These are phyloP conservation scores for Bambusicola thoracicus DNA, from an alignment of 2,113 vertebrate genomes.

Conservation along the genomic window DNA sequence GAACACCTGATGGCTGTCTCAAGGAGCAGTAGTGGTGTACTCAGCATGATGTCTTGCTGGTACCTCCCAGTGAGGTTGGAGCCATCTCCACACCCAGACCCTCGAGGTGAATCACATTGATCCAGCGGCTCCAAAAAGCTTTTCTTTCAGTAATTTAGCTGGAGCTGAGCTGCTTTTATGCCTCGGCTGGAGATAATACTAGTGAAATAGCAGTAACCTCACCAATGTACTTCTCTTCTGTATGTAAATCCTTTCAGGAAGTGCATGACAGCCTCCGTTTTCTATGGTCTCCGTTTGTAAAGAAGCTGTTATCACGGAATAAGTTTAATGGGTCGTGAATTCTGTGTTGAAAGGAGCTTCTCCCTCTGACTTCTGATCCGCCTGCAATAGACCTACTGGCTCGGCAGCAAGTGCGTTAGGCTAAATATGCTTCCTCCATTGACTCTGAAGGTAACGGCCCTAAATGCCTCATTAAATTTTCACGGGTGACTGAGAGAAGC, in stretches of 20 bases:
- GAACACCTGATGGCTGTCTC: not conserved
- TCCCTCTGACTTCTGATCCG: slow-evolving; percentile 71
- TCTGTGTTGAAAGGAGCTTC: slow-evolving; percentile 71
- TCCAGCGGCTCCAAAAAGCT: slow-evolving; percentile 14
- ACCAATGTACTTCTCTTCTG: slow-evolving; percentile 48
- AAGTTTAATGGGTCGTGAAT: slow-evolving; percentile 84
- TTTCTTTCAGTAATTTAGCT: slow-evolving; percentile 17
- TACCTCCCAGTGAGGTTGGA: not conserved
- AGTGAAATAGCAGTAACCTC: slow-evolving; percentile 60
- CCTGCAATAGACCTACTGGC: slow-evolving; percentile 69
- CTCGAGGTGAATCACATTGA: not conserved
- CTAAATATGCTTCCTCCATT: slow-evolving; percentile 81
- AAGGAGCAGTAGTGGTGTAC: not conserved
- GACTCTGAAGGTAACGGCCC: slow-evolving; percentile 78
- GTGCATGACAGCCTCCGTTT: slow-evolving; percentile 59
- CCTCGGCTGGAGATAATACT: slow-evolving; percentile 32
- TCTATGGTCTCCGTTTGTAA: slow-evolving; percentile 65
- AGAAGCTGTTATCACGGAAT: slow-evolving; percentile 79
- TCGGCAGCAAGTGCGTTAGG: slow-evolving; percentile 76
- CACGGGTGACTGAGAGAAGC: slow-evolving; percentile 77
- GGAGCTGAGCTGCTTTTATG: slow-evolving; percentile 10
- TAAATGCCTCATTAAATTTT: slow-evolving; percentile 85
- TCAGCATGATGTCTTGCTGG: accelerated
- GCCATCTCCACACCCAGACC: not conserved
- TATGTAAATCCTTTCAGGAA: slow-evolving; percentile 75